phyloP scores from a whole-genome alignment of 2,113 vertebrate species.

The Seriola aureovittata region DNA sequence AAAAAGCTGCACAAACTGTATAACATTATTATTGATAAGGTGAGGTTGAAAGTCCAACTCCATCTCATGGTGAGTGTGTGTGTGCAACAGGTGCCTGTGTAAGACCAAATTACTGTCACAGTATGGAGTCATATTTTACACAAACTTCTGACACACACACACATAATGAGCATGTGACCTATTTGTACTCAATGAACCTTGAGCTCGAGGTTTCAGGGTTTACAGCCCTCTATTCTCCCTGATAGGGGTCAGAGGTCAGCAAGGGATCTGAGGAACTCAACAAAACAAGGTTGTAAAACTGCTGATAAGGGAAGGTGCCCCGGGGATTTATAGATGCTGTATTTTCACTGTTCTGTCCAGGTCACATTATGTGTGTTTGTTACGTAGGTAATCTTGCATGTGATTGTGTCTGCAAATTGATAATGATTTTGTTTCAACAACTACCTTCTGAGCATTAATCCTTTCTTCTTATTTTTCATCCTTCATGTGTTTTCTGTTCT shows the following conservation, averaged over 20 bases:
- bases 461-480: neutral
- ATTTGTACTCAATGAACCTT: conserved; percentile 74
- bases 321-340: conserved; percentile 69
- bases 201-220: conserved; percentile 75
- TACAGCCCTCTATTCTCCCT: conserved; percentile 69
- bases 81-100: conserved; percentile 27
- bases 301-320: conserved; percentile 62
- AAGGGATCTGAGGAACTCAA: conserved; percentile 65
- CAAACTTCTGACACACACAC: conserved; percentile 42
- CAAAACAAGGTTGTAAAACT: conserved; percentile 81
- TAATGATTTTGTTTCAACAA: conserved; percentile 11
- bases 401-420: conserved; percentile 10
- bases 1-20: conserved; percentile 27
- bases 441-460: neutral
- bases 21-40: conserved; percentile 56
- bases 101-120: conserved; percentile 38
- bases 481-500: neutral
- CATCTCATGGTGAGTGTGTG: conserved; percentile 30
- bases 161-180: conserved; percentile 70
- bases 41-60: conserved; percentile 53
- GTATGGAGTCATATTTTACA: conserved; percentile 37
- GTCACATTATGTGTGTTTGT: conserved; percentile 43
- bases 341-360: conserved; percentile 43
- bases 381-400: conserved; percentile 21
- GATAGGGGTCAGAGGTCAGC: conserved; percentile 74